Conservation (phyloP, 2,888 invertebrate species). For the Netelia inedita region DNA sequence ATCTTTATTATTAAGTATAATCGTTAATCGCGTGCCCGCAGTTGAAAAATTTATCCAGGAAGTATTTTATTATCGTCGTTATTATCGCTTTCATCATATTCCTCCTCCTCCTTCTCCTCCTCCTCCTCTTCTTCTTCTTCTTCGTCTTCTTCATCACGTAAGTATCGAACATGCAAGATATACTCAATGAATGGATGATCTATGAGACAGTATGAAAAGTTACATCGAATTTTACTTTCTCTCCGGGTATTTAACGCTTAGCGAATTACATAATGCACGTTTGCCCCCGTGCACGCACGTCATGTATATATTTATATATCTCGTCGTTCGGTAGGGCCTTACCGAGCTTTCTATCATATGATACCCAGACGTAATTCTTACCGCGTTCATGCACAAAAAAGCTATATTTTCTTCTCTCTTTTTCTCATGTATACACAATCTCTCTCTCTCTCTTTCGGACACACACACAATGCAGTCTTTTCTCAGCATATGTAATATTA, state of each 20-base stretch:
- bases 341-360: slow-evolving; percentile 53
- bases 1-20: slow-evolving; percentile 71
- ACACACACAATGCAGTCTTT: slow-evolving; percentile 73
- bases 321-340: slow-evolving; percentile 57
- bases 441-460: slow-evolving; percentile 33
- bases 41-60: slow-evolving; percentile 46
- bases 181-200: slow-evolving; percentile 48
- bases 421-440: slow-evolving; percentile 43
- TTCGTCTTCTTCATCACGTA: slow-evolving; percentile 1
- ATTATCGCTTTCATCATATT: slow-evolving; percentile 30
- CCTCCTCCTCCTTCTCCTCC: neutral
- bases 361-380: slow-evolving; percentile 9
- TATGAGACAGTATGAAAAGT: slow-evolving; percentile 43
- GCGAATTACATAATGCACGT: slow-evolving; percentile 68
- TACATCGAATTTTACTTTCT: slow-evolving; percentile 55
- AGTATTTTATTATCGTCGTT: slow-evolving; percentile 42
- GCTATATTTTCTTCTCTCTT: slow-evolving; percentile 33
- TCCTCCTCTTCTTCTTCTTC: slow-evolving; percentile 1
- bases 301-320: slow-evolving; percentile 62
- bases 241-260: slow-evolving; percentile 49
- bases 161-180: slow-evolving; percentile 46
- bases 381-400: slow-evolving; percentile 50
- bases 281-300: slow-evolving; percentile 65
- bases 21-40: slow-evolving; percentile 54
- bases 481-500: slow-evolving; percentile 70